A percentile compares a stretch with the other conserved stretches of the same genome.
Evolutionary conservation across 2,797 vertebrate species (phyloP).

Genomic region (Coendou prehensilis): DNA sequence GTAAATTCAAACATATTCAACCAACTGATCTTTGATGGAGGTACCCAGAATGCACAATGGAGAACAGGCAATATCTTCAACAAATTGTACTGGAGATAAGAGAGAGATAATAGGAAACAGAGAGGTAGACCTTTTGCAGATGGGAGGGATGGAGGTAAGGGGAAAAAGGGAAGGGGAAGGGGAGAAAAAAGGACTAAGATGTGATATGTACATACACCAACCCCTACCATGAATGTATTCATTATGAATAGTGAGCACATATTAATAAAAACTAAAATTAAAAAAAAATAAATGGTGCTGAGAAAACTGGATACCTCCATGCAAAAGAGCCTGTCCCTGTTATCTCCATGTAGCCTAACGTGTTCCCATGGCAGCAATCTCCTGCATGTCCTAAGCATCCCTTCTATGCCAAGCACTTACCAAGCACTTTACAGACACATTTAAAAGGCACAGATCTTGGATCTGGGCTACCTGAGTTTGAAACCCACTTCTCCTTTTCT

Average conservation of each 20-base stretch:
- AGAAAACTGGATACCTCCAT: no score
- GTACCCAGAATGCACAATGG: background rate
- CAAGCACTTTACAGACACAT: no score
- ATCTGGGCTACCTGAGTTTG: background rate
- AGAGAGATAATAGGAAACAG: background rate
- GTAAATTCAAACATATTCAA: background rate
- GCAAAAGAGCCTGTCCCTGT: background rate
- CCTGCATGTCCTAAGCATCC: background rate
- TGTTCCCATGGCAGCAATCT: background rate
- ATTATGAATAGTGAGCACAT: background rate
- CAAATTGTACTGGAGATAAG: background rate
- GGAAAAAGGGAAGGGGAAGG: background rate
- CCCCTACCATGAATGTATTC: background rate
- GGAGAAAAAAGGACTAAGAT: background rate
- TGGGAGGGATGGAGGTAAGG: background rate
- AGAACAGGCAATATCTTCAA: background rate
- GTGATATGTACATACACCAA: background rate
- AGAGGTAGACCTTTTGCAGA: background rate
- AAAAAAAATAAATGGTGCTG: background rate
- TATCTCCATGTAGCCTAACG: no score
- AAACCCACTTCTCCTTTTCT: background rate
- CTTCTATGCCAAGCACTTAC: background rate
- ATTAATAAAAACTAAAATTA: background rate
- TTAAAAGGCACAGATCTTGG: background rate
- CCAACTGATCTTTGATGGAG: background rate